Evolutionary conservation across 2,888 invertebrate species (phyloP), one percentile per base, ranked within the genome.

Genomic region (Cantharis rustica): DNA sequence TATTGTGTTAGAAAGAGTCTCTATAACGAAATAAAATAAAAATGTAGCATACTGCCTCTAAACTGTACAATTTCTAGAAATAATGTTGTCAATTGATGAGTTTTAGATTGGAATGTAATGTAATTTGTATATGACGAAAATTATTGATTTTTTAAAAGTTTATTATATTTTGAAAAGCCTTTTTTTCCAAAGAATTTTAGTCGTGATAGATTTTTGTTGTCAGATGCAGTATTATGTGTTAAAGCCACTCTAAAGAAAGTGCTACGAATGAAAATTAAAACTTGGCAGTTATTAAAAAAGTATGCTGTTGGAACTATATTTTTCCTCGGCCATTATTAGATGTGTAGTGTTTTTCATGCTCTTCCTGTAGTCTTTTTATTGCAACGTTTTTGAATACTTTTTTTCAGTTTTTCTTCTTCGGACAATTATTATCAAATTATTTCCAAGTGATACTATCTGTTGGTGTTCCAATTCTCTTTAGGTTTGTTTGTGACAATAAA

Each of bases 1-100:
- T n/a, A 47, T 47, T 47, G 47, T 47, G 47, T 47, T 47, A 47
- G 47, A 47, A 47, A 47, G 47, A 47, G n/a, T 47, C 47, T 47
- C 47, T 47, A n/a, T 47, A 47, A 47, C 47, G 47, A 66, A 66
- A 66, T 17, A 66, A 17, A 66, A 66, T n/a, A 23, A 66, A 66
- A 17, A 63, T 16, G 64, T 66, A 66, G 64, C 23, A 66, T 66
- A 66, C 64, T 66, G 64, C 64, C 64, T 66, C 64, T 66, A 66
- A 66, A 47, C 47, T 69, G 73, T 73, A 73, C 68, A 47, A 73
- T 68, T 27, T 72, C 31, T 72, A 69, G 61, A 66, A 66, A 13
- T 20, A 61, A 73, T 66, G 68, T 69, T 72, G 75, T 76, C 75
- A 76, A 76, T 76, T 76, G 69, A 72, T 71, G 31, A 72, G 72